phyloP scores from a whole-genome alignment of 1,140 invertebrate genomes.

The Adelges cooleyi region DNA sequence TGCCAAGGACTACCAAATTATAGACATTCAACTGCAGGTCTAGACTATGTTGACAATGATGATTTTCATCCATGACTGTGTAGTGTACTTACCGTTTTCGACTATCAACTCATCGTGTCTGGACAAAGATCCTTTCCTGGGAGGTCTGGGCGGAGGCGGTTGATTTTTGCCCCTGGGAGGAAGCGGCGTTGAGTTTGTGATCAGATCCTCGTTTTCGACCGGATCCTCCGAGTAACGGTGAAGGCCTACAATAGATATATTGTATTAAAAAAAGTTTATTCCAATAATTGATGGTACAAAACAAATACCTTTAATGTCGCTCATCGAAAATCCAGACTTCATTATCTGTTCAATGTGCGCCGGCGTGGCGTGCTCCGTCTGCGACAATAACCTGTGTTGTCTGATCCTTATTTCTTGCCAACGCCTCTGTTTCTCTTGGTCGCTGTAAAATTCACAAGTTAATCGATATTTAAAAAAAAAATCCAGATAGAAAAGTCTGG shows the following conservation, averaged over 20 bases:
- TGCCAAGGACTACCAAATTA: too few species aligned
- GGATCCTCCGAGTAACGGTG: conserved; percentile 73
- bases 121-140: conserved; percentile 59
- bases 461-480: background rate
- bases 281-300: too few species aligned
- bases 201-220: conserved; percentile 56
- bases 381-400: conserved; percentile 61
- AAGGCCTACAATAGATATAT: conserved; percentile 47
- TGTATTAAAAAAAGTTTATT: conserved; percentile 24
- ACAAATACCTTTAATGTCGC: conserved; percentile 76
- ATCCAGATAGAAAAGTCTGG: too few species aligned
- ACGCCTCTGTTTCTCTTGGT: conserved; percentile 65
- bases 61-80: background rate
- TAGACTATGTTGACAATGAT: too few species aligned
- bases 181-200: conserved; percentile 37
- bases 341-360: conserved; percentile 84
- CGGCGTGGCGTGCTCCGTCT: conserved; percentile 54
- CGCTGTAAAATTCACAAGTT: conserved; percentile 43
- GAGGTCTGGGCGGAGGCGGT: conserved; percentile 52
- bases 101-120: conserved; percentile 41
- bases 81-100: conserved; percentile 31
- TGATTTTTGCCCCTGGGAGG: conserved; percentile 41
- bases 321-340: conserved; percentile 84
- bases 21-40: too few species aligned
- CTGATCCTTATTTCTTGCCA: conserved; percentile 81